Base-by-base conservation (phyloP, 2,113 vertebrate species). In the Sinocyclocheilus grahami region DNA sequence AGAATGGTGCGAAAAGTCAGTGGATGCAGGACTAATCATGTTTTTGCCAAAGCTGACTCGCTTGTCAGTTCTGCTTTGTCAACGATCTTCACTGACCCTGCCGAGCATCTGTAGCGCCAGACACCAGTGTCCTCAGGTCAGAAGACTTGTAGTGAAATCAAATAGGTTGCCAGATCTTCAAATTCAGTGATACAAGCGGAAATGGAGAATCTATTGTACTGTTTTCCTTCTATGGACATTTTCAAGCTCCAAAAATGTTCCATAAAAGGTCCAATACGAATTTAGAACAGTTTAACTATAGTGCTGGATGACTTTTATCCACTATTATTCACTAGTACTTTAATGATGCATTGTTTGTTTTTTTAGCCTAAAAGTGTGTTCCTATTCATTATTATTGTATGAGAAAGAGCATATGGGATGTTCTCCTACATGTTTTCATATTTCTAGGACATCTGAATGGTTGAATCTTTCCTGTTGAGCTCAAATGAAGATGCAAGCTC, bases 11-110 rank as follows among this genome's bases (percentile, higher is more conserved):
- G 37, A 30, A 55, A 71, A 55, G 46, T 83, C 81, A 53, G 18
- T 37, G 63, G 63, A 71, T 71, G 78, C 20, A 16, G 58, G 33
- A 63, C 10, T 80, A 80, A 63, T 80, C 30, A 13, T 80, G 78
- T 63, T 80, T 80, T 55, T 18, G 14, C 76, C 39, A 48, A 53
- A 33, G 76, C 27, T 9, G n/a, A 10, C 27, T 22, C 8, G 24
- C 24, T 55, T 78, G 58, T 81, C 78, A 9, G 33, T 65, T 81
- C 22, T 18, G 58, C 7, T 81, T 65, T 65, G 14, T 81, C 75
- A 62, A 7, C 18, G 24, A 53, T 53, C 33, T 78, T n/a, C 58
- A 55, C 22, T 80, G 30, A 58, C 22, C 63, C 33, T 0, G 30
- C 11, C 14, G 48, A 65, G 46, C n/a, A 4, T 42, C 53, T 46